Evolutionary conservation across 2,113 vertebrate species (phyloP).

Genomic region (Rostratula benghalensis): DNA sequence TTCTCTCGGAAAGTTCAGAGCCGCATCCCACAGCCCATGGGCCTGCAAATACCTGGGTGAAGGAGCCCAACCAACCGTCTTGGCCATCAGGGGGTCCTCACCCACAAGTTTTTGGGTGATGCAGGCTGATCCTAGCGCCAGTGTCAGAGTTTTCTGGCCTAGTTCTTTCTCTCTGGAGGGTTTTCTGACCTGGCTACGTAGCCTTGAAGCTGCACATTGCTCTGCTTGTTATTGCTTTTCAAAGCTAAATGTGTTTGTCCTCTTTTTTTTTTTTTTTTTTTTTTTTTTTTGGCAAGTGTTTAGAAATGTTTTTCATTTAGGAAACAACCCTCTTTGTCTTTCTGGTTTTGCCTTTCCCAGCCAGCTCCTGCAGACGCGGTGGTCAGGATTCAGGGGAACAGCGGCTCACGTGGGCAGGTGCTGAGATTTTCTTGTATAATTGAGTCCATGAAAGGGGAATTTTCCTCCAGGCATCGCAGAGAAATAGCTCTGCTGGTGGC

Average conservation of each 20-base stretch:
- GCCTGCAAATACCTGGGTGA: background rate
- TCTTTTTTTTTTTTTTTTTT: background rate
- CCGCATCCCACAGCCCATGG: background rate
- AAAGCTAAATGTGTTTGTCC: background rate
- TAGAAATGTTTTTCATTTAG: background rate
- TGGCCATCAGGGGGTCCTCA: background rate
- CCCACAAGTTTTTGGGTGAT: background rate
- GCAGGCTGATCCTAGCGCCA: background rate
- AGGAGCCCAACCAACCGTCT: background rate
- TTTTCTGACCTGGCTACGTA: slow-evolving; percentile 9
- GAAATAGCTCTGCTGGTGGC: background rate
- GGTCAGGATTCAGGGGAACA: background rate
- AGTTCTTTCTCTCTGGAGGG: slow-evolving; percentile 5
- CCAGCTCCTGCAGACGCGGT: background rate
- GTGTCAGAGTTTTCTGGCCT: background rate
- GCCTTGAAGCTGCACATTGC: background rate
- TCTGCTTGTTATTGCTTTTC: background rate
- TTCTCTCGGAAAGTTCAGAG: background rate
- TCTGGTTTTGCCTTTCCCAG: background rate
- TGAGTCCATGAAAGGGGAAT: background rate
- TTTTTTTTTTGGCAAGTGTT: background rate
- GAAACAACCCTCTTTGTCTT: background rate
- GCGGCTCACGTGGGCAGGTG: background rate
- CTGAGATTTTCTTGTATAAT: background rate
- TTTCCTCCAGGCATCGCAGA: slow-evolving; percentile 25